These are phyloP conservation scores for Athripsodes cinereus DNA, from an alignment of 2,888 invertebrate species.

Conservation along the genomic window DNA sequence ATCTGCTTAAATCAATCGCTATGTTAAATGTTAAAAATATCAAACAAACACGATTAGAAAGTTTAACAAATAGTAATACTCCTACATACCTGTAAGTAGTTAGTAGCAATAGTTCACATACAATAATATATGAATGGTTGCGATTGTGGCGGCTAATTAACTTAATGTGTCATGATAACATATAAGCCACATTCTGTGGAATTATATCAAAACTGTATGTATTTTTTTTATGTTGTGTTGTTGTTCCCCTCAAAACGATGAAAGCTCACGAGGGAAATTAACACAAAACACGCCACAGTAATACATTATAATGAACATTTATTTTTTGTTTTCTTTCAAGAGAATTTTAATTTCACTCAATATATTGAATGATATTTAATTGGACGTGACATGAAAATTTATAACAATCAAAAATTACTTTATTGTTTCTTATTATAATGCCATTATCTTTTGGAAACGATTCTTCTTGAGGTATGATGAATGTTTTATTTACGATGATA, in stretches of 20 bases:
- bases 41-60: background rate
- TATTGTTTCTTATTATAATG: no score
- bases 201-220: constrained; percentile 1
- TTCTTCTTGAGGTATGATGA: no score
- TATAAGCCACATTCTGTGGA: background rate
- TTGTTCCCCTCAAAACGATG: constrained; percentile 4
- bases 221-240: constrained; percentile 1
- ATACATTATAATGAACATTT: background rate
- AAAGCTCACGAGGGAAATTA: constrained; percentile 4
- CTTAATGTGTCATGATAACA: constrained; percentile 25
- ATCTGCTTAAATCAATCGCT: background rate
- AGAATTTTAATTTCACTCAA: no score
- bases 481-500: no score
- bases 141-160: constrained; percentile 23
- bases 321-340: no score
- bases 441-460: no score
- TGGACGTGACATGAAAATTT: no score
- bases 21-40: constrained; percentile 1
- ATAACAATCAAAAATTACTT: no score
- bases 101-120: background rate
- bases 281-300: constrained; percentile 11
- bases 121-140: background rate
- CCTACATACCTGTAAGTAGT: no score
- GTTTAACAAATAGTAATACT: no score
- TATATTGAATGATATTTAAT: no score